Percentiles rank a stretch among this genome's conserved stretches.
These are phyloP conservation scores for Sander vitreus DNA, from an alignment of 2,113 vertebrate genomes.

Conservation along the genomic window DNA sequence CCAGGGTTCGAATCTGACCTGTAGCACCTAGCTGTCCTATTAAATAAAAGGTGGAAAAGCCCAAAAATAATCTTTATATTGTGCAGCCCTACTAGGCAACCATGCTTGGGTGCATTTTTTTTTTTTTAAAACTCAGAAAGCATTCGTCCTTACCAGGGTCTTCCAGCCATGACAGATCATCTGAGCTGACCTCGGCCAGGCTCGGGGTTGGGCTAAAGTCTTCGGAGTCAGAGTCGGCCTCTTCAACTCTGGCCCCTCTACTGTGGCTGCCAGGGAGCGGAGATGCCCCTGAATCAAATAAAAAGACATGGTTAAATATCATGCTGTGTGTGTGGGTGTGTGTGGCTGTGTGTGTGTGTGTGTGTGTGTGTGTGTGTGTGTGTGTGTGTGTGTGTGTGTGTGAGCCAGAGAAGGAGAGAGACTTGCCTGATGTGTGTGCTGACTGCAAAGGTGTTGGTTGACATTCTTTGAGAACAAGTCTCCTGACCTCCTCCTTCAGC, in stretches of 20 bases:
- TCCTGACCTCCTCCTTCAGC: slow-evolving; percentile 83
- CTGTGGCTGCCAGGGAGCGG: slow-evolving; percentile 27
- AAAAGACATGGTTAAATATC: not conserved
- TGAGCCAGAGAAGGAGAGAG: not conserved
- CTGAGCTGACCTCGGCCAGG: slow-evolving; percentile 83
- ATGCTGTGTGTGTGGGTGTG: not conserved
- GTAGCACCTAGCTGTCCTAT: too few relatives aligned
- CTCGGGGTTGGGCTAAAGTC: slow-evolving; percentile 84
- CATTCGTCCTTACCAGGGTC: slow-evolving; percentile 68
- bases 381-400: not conserved
- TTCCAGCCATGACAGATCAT: slow-evolving; percentile 81
- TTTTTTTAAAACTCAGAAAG: not conserved
- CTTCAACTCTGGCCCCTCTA: slow-evolving; percentile 48
- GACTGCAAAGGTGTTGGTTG: slow-evolving; percentile 38
- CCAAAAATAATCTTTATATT: too few relatives aligned
- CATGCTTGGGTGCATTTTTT: not conserved
- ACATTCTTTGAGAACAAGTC: slow-evolving; percentile 65
- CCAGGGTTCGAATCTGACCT: too few relatives aligned
- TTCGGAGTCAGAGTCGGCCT: slow-evolving; percentile 76
- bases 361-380: not conserved
- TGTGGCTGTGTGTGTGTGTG: not conserved
- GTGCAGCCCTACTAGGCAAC: too few relatives aligned
- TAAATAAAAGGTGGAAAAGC: too few relatives aligned
- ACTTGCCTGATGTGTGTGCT: slow-evolving; percentile 54
- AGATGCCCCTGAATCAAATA: slow-evolving; percentile 34